Base-by-base conservation (phyloP, 92 coral and sea anemone genomes). In the Montipora capitata region DNA sequence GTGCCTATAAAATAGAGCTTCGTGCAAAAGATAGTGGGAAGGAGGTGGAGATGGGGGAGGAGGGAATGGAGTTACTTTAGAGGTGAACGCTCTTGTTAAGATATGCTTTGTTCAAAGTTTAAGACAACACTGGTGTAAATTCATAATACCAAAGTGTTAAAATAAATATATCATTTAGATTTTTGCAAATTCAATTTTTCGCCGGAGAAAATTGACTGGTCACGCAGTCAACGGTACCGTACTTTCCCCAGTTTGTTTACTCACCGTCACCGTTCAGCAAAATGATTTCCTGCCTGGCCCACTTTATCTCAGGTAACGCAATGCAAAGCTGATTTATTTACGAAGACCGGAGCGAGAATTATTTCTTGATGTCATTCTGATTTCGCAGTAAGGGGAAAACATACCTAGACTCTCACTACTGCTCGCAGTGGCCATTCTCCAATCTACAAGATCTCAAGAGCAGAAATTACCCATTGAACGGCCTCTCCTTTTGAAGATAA, bases 331-430 rank as follows among this genome's bases (percentile, higher is more conserved):
- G 7, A 54, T 54, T 54, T 13, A 0, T 11, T 4, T 54, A 54
- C 8, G 61, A 54, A 54, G 7, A 6, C 61, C 15, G 10, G 20
- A 67, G 65, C 20, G 66, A 68, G 66, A 68, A 68, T 81, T 81
- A 57, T 70, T 82, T 56, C 56, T 54, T 82, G 88, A 70, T 82
- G 20, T 51, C 48, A 82, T 82, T 82, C 78, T 83, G 87, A 83
- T 83, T 72, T 11, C 70, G 68, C 51, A 82, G 68, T 69, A 56
- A 49, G 41, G 78, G 78, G 58, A 83, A 83, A 57, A 72, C 79
- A 56, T 79, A 13, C 44, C 16, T 52, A 68, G 42, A 10, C 44
- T 67, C 72, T 27, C 35, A 40, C 13, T 4, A 0, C 44, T 44
- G 74, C 79, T 72, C 87, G 59, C 79, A 39, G 68, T 54, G 71